Evolutionary conservation across 1,140 invertebrate species (phyloP).

Genomic region (Coenobita brevimanus): DNA sequence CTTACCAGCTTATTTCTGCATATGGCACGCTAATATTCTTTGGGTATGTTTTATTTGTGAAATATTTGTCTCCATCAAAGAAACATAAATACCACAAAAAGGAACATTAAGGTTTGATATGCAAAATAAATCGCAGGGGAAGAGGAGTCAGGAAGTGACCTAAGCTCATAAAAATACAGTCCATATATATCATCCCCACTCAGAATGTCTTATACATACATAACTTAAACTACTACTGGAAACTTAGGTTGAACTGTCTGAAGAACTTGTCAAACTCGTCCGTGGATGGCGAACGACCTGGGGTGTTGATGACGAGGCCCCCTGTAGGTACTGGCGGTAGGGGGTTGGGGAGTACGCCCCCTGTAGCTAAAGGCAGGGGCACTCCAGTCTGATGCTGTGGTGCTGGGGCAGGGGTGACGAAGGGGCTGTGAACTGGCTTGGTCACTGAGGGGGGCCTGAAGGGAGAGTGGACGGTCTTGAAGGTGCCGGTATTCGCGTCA

Average conservation of each 20-base stretch:
- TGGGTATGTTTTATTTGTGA: too few species aligned
- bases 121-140: too few species aligned
- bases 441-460: background rate
- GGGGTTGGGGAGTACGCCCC: background rate
- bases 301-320: conserved; percentile 41
- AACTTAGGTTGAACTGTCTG: conserved; percentile 38
- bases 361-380: background rate
- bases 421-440: conserved; percentile 8
- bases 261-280: conserved; percentile 61
- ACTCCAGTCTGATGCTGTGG: background rate
- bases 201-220: background rate
- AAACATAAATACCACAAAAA: too few species aligned
- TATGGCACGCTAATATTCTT: too few species aligned
- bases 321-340: conserved; percentile 46
- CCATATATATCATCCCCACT: background rate
- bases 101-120: too few species aligned
- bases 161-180: too few species aligned
- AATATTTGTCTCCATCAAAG: too few species aligned
- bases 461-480: conserved; percentile 62
- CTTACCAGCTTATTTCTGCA: too few species aligned
- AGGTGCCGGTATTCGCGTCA: conserved; percentile 69
- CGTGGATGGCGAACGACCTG: background rate
- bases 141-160: too few species aligned
- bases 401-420: background rate
- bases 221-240: background rate